Evolutionary conservation across 2,797 vertebrate species (phyloP).

Genomic region (Enteromius mattozi): DNA sequence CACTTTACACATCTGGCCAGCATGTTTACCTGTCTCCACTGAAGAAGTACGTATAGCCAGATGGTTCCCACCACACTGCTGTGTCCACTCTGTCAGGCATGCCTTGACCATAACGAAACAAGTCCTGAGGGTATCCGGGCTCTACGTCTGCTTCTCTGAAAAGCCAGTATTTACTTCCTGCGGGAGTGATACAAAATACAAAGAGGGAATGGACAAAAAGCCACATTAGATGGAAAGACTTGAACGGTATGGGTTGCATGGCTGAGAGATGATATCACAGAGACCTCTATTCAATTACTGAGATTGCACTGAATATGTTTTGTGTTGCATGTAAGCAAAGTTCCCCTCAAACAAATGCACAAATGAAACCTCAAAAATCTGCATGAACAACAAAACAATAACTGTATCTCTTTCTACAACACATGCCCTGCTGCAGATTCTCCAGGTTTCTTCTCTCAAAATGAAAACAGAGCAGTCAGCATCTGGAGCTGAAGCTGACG

Average conservation of each 20-base stretch:
- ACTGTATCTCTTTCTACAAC: slow-evolving; percentile 1
- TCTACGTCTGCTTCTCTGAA: slow-evolving; percentile 94
- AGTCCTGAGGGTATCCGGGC: slow-evolving; percentile 90
- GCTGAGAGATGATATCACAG: slow-evolving; percentile 23
- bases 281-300: slow-evolving; percentile 6
- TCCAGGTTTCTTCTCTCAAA: slow-evolving; percentile 57
- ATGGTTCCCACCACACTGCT: slow-evolving; percentile 96
- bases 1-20: slow-evolving; percentile 13
- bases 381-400: slow-evolving; percentile 10
- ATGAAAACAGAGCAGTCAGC: slow-evolving; percentile 59
- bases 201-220: neutral
- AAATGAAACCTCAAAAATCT: neutral
- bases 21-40: slow-evolving; percentile 85
- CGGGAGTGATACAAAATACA: slow-evolving; percentile 27
- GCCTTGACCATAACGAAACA: slow-evolving; percentile 86
- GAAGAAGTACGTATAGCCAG: slow-evolving; percentile 93
- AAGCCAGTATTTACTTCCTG: slow-evolving; percentile 91
- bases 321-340: slow-evolving; percentile 32
- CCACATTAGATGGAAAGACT: slow-evolving; percentile 11
- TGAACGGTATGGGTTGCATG: slow-evolving; percentile 9
- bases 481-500: slow-evolving; percentile 71
- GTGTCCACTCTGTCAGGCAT: slow-evolving; percentile 89
- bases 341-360: slow-evolving; percentile 55
- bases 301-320: slow-evolving; percentile 29
- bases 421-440: slow-evolving; percentile 35